Percentiles rank a stretch among this genome's conserved stretches.
phyloP scores from a whole-genome alignment of 2,113 vertebrate species.

The Menura novaehollandiae region DNA sequence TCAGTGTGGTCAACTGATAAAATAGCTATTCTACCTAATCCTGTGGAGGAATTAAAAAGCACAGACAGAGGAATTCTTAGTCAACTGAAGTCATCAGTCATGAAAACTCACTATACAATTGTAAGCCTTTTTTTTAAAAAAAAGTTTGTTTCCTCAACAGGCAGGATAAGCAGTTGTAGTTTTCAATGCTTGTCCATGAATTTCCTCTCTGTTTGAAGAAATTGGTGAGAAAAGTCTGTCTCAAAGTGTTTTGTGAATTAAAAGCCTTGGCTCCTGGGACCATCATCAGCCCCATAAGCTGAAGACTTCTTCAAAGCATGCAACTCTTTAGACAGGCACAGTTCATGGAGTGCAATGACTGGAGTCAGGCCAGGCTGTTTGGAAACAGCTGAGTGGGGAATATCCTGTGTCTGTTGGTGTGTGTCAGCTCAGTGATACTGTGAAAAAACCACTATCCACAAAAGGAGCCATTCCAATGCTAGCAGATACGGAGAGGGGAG shows the following conservation, averaged over 20 bases:
- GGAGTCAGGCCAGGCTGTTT: not conserved
- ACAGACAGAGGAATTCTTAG: not conserved
- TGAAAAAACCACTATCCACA: accelerated
- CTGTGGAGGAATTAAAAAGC: not conserved
- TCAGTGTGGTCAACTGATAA: not conserved
- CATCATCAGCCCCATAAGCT: not conserved
- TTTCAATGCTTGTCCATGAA: not conserved
- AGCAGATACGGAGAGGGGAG: accelerated
- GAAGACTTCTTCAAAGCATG: not conserved
- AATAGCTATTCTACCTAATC: not conserved
- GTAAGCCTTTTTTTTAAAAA: not conserved
- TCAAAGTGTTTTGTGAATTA: not conserved
- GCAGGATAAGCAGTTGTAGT: not conserved
- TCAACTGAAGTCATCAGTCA: not conserved
- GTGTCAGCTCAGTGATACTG: not conserved
- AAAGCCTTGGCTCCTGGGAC: not conserved
- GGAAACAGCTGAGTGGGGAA: not conserved
- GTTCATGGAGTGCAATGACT: not conserved
- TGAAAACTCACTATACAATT: not conserved
- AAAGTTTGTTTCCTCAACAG: not conserved
- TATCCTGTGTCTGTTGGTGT: accelerated
- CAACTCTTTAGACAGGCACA: not conserved
- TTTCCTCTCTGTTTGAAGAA: not conserved
- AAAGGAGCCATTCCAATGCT: not conserved
- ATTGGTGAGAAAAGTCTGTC: not conserved